Conservation (phyloP, 92 coral and sea anemone species). For the Blastomussa wellsi region DNA sequence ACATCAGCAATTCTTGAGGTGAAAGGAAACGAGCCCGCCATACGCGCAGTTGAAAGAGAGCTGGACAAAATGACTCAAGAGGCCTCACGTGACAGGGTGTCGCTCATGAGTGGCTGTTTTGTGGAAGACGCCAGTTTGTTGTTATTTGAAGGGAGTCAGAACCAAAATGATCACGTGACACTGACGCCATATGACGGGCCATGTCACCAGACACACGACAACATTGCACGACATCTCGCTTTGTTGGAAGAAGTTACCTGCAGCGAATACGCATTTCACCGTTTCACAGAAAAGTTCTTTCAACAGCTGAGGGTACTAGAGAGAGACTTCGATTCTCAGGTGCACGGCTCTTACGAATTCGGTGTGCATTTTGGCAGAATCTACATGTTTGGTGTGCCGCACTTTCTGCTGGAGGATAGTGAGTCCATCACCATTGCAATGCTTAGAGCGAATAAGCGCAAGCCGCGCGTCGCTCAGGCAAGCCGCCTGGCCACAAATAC, state of each 20-base stretch:
- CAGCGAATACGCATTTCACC: conserved; percentile 47
- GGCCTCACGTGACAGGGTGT: conserved; percentile 61
- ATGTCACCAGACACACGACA: conserved; percentile 95
- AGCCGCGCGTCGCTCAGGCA: background rate
- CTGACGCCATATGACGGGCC: conserved; percentile 85
- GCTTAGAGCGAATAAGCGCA: conserved; percentile 65
- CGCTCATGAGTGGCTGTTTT: conserved; percentile 88
- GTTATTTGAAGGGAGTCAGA: conserved; percentile 81
- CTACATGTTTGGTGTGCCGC: conserved; percentile 86
- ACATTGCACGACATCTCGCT: conserved; percentile 59
- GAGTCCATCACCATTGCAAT: conserved; percentile 80
- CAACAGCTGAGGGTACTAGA: conserved; percentile 76
- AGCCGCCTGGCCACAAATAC: background rate
- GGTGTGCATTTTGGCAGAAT: conserved; percentile 92
- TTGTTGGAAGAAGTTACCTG: background rate
- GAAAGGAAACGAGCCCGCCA: conserved; percentile 82
- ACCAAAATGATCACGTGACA: conserved; percentile 74
- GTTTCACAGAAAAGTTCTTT: conserved; percentile 79
- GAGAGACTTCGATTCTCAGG: conserved; percentile 70
- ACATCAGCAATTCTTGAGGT: conserved; percentile 80
- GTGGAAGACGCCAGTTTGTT: conserved; percentile 89
- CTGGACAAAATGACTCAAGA: conserved; percentile 64
- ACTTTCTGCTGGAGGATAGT: conserved; percentile 83
- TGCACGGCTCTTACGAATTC: conserved; percentile 84
- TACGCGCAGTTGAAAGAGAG: conserved; percentile 79